Evolutionary conservation across 2,888 invertebrate species (phyloP).

Genomic region (Crocallis elinguaria): DNA sequence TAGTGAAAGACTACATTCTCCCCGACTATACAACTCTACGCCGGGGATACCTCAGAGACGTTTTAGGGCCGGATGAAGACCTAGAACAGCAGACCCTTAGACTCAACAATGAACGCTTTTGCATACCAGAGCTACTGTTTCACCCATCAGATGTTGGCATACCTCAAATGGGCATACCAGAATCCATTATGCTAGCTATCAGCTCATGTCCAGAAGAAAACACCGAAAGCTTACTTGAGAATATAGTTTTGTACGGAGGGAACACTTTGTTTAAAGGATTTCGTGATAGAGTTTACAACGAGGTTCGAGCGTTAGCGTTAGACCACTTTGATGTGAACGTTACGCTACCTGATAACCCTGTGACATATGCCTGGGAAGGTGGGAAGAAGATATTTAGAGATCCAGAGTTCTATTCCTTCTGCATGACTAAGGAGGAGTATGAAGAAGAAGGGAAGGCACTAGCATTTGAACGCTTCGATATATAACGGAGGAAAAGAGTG

Average conservation of each 20-base stretch:
- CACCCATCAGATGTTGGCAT: conserved; percentile 98
- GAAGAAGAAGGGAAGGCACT: conserved; percentile 91
- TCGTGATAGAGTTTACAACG: conserved; percentile 86
- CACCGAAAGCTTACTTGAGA: conserved; percentile 90
- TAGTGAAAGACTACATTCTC: conserved; percentile 95
- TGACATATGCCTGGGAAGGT: conserved; percentile 95
- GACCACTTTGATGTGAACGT: conserved; percentile 92
- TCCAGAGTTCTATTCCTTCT: conserved; percentile 88
- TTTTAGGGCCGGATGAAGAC: conserved; percentile 71
- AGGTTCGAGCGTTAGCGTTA: conserved; percentile 91
- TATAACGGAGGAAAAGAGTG: conserved; percentile 77
- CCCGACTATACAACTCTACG: conserved; percentile 97
- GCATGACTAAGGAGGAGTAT: conserved; percentile 93
- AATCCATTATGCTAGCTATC: conserved; percentile 93
- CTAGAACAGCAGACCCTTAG: conserved; percentile 91
- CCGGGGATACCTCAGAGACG: conserved; percentile 87
- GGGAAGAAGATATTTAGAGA: conserved; percentile 91
- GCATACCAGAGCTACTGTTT: conserved; percentile 97
- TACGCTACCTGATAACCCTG: conserved; percentile 85
- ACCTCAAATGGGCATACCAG: conserved; percentile 95
- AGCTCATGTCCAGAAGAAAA: conserved; percentile 89
- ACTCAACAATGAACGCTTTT: conserved; percentile 96
- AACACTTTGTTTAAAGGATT: conserved; percentile 93
- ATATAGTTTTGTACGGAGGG: conserved; percentile 94
- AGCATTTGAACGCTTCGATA: conserved; percentile 84